Percentiles rank a stretch among this genome's conserved stretches.
Conservation (phyloP, 2,113 vertebrate species). For the Phaethon lepturus region DNA sequence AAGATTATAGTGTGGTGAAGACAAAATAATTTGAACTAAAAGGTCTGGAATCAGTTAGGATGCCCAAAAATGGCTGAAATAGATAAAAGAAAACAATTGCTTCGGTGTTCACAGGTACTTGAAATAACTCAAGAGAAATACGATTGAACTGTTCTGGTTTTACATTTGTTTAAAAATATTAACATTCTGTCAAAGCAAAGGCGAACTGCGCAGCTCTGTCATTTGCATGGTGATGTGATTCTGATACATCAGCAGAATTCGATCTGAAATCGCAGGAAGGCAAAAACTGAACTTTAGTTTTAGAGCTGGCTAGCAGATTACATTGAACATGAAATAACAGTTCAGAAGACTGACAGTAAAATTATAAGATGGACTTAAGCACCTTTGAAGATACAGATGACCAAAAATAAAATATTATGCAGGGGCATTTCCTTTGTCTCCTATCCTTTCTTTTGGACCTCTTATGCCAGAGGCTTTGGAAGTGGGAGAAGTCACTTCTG, state of each 20-base stretch:
- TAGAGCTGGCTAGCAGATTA: neutral
- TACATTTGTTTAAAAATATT: neutral
- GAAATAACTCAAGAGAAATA: neutral
- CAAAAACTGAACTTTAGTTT: neutral
- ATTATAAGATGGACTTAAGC: neutral
- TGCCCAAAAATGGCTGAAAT: neutral
- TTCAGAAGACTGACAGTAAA: neutral
- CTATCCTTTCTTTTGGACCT: neutral
- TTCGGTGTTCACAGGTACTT: neutral
- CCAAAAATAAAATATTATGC: rapidly evolving
- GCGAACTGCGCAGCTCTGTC: neutral
- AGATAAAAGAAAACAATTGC: neutral
- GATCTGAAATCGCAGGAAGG: neutral
- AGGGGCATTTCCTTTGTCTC: neutral
- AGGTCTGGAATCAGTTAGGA: neutral
- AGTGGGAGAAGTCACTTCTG: neutral
- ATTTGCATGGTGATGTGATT: neutral
- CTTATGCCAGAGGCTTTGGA: neutral
- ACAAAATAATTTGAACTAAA: neutral
- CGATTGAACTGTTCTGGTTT: rapidly evolving
- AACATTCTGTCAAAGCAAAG: neutral
- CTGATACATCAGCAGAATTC: neutral
- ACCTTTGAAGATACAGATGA: neutral
- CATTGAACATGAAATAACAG: neutral
- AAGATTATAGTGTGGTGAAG: neutral